Conservation (phyloP, 2,797 vertebrate species). For the Emys orbicularis region DNA sequence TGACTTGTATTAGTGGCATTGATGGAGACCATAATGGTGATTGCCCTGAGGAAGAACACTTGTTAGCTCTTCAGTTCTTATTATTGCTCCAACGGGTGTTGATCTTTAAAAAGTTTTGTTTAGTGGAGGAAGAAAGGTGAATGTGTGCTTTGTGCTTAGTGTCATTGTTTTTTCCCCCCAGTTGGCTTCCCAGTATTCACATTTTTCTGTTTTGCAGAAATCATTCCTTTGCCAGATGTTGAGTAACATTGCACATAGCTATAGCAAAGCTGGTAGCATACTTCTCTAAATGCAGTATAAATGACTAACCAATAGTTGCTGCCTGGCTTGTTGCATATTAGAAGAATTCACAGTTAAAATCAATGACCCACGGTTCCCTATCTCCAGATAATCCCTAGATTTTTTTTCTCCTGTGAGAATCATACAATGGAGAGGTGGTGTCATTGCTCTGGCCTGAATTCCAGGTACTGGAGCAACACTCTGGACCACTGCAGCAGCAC, state of each 20-base stretch:
- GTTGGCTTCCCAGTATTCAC: neutral
- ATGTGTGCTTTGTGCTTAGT: neutral
- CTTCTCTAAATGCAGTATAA: neutral
- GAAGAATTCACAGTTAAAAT: neutral
- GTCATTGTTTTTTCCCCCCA: neutral
- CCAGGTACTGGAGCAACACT: too few relatives aligned
- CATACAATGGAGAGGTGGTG: neutral
- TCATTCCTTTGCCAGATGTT: neutral
- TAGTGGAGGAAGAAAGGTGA: neutral
- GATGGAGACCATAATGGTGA: slow-evolving; percentile 12
- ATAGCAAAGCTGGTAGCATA: neutral
- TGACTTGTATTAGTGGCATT: neutral
- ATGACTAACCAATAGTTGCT: rapidly evolving
- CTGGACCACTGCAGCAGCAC: too few relatives aligned
- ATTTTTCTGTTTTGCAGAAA: neutral
- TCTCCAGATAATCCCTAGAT: neutral
- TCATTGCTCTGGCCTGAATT: too few relatives aligned
- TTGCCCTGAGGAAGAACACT: slow-evolving; percentile 12
- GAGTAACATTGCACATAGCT: neutral
- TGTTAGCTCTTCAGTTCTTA: neutral
- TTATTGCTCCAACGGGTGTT: slow-evolving; percentile 24
- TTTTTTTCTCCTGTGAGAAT: neutral
- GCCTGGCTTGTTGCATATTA: neutral
- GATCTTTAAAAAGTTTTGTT: slow-evolving; percentile 7
- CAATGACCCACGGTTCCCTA: neutral